Base-by-base conservation (phyloP, 2,113 vertebrate genomes). In the Arizona elegans region DNA sequence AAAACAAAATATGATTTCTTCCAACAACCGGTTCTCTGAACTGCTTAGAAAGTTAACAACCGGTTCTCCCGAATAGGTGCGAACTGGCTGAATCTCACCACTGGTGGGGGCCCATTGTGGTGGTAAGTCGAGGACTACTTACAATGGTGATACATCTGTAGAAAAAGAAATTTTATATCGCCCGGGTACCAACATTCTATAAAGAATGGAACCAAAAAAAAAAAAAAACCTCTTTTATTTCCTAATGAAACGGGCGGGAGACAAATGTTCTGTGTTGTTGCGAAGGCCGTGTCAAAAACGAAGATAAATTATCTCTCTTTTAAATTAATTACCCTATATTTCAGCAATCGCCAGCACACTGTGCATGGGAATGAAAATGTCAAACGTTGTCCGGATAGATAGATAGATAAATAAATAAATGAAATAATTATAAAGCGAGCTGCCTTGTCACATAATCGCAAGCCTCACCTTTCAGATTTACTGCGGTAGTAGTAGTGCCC, bases 401-500 rank as follows among this genome's bases (percentile, higher is more conserved):
- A 92, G 62, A 93, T 70, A 91, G 19, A 92, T 59, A 55, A 55
- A 90, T 93, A 92, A 65, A 93, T 70, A 91, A 62, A 86, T 53
- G n/a, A 55, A 90, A 90, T 90, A 93, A 93, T 92, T 93, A 47
- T 47, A 92, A n/a, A 90, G 70, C 24, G 85, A 55, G 56, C 15
- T 88, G 10, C 70, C 52, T 26, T 53, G 52, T 4, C 75, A 92
- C 81, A 29, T 52, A 81, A 50, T 26, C 15, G 86, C 0, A 10
- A 55, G 2, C 0, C 47, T 65, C 0, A 0, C 23, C 54, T 92
- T 94, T n/a, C 11, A 56, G 75, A 3, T 89, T 7, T 50, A 38
- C 47, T 86, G 85, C 8, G 59, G 87, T 86, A 56, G 87, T 86
- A 21, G 89, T 24, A 17, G 54, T 26, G 11, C 26, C 33, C 0